Percentiles rank a stretch among this genome's conserved stretches.
phyloP scores from a whole-genome alignment of 2,113 vertebrate genomes.

The Petroica traversi region DNA sequence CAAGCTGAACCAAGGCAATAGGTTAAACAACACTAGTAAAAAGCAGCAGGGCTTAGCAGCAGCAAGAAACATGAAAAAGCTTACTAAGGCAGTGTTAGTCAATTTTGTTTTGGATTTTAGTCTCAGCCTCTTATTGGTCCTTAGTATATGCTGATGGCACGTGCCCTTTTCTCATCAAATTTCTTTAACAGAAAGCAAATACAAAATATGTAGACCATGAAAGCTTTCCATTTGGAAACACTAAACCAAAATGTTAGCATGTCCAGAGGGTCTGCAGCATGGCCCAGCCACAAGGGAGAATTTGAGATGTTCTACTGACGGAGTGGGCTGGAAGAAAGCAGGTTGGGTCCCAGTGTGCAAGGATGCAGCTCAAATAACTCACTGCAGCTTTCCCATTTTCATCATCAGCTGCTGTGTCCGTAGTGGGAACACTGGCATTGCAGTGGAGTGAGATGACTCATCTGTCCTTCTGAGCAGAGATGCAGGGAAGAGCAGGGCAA shows the following conservation, averaged over 20 bases:
- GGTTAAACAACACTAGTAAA: not conserved
- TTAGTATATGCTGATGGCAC: not conserved
- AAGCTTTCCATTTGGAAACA: not conserved
- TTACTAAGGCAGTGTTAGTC: not conserved
- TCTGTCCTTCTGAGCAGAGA: not conserved
- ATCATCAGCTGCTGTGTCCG: not conserved
- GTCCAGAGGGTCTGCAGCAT: not conserved
- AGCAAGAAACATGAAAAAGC: not conserved
- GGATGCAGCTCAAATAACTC: not conserved
- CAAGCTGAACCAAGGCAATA: not conserved
- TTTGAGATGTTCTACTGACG: not conserved
- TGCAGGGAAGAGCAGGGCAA: not conserved
- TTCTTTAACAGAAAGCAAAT: not conserved
- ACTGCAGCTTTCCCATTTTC: not conserved
- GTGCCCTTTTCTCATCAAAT: not conserved
- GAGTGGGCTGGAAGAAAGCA: not conserved
- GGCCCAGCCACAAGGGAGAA: not conserved
- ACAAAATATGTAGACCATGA: not conserved
- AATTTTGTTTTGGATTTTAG: not conserved
- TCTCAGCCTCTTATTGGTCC: not conserved
- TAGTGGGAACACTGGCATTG: not conserved
- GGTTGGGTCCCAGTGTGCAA: not conserved
- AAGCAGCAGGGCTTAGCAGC: not conserved
- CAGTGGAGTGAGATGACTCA: not conserved
- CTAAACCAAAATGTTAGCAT: rapidly evolving